Percentiles rank a stretch among this genome's conserved stretches.
Evolutionary conservation across 2,113 vertebrate genomes (phyloP).

Genomic region (Bujurquina vittata): DNA sequence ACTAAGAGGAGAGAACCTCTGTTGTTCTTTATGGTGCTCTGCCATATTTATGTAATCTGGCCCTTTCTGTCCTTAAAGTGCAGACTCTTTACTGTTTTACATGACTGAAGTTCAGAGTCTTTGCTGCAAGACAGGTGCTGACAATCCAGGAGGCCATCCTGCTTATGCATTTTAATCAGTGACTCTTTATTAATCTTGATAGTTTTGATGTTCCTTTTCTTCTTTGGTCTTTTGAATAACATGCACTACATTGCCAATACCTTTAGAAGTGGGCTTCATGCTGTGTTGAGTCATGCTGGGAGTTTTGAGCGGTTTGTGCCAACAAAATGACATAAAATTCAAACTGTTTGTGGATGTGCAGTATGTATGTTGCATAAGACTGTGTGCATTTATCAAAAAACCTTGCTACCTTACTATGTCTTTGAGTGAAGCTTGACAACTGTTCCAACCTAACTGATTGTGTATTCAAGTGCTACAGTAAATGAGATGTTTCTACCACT

Average conservation of each 20-base stretch:
- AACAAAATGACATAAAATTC: constrained; percentile 38
- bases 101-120: neutral
- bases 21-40: neutral
- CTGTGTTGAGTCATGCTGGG: constrained; percentile 6
- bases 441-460: constrained; percentile 37
- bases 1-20: neutral
- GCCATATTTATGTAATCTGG: neutral
- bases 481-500: constrained; percentile 56
- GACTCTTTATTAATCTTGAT: neutral
- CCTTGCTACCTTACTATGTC: constrained; percentile 15
- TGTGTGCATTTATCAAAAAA: constrained; percentile 30
- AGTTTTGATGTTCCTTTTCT: neutral
- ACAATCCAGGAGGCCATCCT: constrained; percentile 50
- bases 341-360: constrained; percentile 32
- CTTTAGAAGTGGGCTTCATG: constrained; percentile 14
- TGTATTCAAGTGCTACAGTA: constrained; percentile 49
- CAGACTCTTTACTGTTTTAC: neutral
- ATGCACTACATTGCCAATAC: constrained; percentile 68
- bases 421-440: constrained; percentile 34
- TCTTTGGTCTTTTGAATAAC: constrained; percentile 40
- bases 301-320: constrained; percentile 61
- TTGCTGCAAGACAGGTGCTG: constrained; percentile 18
- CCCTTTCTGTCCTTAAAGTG: neutral
- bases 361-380: constrained; percentile 28
- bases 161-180: constrained; percentile 6